phyloP scores from a whole-genome alignment of 1,140 invertebrate genomes.

The Eriosoma lanigerum region DNA sequence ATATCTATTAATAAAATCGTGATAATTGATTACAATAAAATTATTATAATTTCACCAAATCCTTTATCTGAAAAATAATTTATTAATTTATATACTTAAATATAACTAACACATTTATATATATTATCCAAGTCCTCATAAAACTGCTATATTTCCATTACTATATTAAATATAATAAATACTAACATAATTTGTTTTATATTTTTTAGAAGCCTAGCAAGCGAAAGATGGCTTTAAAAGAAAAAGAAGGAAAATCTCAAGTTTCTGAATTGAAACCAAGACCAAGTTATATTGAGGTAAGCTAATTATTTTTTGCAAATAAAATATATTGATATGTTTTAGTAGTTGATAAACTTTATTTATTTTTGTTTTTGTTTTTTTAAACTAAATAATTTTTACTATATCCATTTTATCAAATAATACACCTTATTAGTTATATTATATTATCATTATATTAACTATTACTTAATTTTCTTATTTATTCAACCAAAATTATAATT shows the following conservation, averaged over 20 bases:
- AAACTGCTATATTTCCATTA: too few species aligned
- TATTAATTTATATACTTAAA: too few species aligned
- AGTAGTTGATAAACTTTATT: not conserved
- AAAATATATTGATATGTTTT: not conserved
- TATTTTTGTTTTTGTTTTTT: not conserved
- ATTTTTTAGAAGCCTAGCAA: constrained; percentile 48
- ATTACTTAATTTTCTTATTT: not conserved
- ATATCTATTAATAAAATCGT: not conserved
- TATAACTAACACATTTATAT: too few species aligned
- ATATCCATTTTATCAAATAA: too few species aligned
- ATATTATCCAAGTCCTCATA: too few species aligned
- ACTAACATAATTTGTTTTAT: too few species aligned
- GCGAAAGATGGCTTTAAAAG: constrained; percentile 35
- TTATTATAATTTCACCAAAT: too few species aligned
- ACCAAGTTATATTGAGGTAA: constrained; percentile 72
- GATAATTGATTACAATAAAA: too few species aligned
- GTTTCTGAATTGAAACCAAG: constrained; percentile 72
- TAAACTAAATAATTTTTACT: not conserved
- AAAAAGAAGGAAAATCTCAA: constrained; percentile 33
- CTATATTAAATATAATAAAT: too few species aligned
- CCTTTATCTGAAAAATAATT: too few species aligned
- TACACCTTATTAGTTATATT: not conserved
- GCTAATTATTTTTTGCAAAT: not conserved
- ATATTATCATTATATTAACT: not conserved
- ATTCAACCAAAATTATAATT: too few species aligned